Conservation (phyloP, 2,797 vertebrate genomes). For the Enteromius trimaculatus region DNA sequence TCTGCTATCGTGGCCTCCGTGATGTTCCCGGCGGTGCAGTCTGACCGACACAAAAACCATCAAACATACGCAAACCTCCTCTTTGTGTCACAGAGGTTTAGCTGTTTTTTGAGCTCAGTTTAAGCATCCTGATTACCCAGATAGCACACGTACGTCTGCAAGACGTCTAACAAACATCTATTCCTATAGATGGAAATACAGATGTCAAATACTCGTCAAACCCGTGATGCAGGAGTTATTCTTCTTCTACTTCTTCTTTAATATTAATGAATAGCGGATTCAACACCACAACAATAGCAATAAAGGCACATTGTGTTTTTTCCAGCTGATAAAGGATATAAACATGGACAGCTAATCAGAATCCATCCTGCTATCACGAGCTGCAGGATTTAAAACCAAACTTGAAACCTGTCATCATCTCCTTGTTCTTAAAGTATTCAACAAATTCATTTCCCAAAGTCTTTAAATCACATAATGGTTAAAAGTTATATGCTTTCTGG, state of each 20-base stretch:
- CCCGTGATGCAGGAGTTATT: neutral
- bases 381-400: neutral
- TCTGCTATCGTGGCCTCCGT: slow-evolving; percentile 63
- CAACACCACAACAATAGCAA: too few relatives aligned
- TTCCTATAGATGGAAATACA: too few relatives aligned
- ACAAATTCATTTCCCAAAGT: neutral
- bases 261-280: too few relatives aligned
- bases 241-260: neutral
- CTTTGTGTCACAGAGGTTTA: neutral
- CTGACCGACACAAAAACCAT: slow-evolving; percentile 52
- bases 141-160: too few relatives aligned
- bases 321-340: too few relatives aligned
- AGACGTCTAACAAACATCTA: too few relatives aligned
- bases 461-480: neutral
- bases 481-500: neutral
- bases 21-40: slow-evolving; percentile 68
- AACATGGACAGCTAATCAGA: too few relatives aligned
- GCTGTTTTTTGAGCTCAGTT: neutral
- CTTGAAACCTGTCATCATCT: neutral
- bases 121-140: neutral
- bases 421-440: neutral
- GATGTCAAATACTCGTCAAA: too few relatives aligned
- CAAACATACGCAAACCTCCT: neutral
- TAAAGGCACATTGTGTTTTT: too few relatives aligned
- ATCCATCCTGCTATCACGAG: too few relatives aligned